Conservation (phyloP, 2,797 vertebrate species). For the Macropus fuliginosus region DNA sequence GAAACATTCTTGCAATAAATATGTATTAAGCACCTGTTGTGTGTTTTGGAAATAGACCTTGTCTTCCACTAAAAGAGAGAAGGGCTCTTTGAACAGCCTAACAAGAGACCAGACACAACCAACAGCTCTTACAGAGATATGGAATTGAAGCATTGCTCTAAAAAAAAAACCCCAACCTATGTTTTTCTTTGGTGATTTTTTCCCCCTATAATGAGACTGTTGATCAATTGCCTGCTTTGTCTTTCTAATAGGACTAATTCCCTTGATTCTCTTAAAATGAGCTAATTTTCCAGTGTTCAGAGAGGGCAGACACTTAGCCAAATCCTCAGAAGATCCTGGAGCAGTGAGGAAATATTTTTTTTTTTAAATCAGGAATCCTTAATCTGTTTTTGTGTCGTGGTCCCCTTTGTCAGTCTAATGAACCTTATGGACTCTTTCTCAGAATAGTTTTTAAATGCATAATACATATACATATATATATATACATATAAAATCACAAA, state of each 20-base stretch:
- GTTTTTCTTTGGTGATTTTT: slow-evolving; percentile 1
- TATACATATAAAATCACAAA: not conserved
- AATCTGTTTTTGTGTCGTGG: not conserved
- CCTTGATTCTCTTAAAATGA: slow-evolving; percentile 44
- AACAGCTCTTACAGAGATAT: not conserved
- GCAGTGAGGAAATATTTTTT: not conserved
- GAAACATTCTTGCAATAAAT: slow-evolving; percentile 3
- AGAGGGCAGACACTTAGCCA: slow-evolving; percentile 45
- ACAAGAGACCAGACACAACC: not conserved
- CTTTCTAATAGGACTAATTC: slow-evolving; percentile 1
- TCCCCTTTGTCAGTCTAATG: not conserved
- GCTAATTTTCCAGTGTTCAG: slow-evolving; percentile 17
- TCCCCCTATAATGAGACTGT: slow-evolving; percentile 4
- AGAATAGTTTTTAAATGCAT: not conserved
- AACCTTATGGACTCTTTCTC: not conserved
- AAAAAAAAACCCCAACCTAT: not conserved
- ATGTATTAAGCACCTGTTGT: slow-evolving; percentile 5
- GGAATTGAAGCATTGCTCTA: not conserved
- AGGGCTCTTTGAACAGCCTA: not conserved
- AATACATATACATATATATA: too few species aligned
- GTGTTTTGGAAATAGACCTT: not conserved
- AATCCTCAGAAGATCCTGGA: not conserved
- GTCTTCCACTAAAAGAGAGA: not conserved
- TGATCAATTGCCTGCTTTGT: slow-evolving; percentile 1
- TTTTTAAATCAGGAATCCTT: not conserved